These are phyloP conservation scores for Parapristionchus giblindavisi DNA, from an alignment of 2,888 invertebrate genomes.

Conservation along the genomic window DNA sequence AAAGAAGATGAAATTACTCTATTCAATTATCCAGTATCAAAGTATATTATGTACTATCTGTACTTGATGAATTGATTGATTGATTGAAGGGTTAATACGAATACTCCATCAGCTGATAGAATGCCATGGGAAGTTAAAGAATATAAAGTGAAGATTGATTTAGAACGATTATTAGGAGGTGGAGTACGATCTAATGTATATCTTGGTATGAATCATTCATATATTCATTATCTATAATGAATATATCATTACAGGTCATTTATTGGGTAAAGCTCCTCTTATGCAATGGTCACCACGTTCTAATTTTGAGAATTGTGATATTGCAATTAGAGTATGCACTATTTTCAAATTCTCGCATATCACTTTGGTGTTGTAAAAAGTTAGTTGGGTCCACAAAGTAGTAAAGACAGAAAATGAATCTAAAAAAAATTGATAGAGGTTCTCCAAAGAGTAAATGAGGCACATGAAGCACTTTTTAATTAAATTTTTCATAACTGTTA, in stretches of 20 bases:
- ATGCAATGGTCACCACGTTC: constrained; percentile 34
- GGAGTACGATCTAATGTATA: constrained; percentile 24
- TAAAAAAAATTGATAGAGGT: background rate
- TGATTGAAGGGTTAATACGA: background rate
- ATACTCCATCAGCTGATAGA: constrained; percentile 24
- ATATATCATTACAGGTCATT: constrained; percentile 17
- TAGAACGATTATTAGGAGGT: constrained; percentile 5
- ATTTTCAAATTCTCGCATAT: background rate
- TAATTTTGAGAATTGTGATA: constrained; percentile 25
- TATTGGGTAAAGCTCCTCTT: constrained; percentile 22
- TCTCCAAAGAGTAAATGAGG: background rate
- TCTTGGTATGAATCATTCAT: constrained; percentile 2
- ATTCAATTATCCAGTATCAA: constrained; percentile 11
- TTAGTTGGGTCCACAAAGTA: background rate
- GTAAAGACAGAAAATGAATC: background rate
- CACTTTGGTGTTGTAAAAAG: background rate
- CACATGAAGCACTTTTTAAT: too few relatives aligned
- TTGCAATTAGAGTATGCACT: constrained; percentile 21
- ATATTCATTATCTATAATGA: background rate
- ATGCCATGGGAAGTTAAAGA: constrained; percentile 37
- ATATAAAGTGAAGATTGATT: constrained; percentile 14
- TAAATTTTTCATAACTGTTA: too few relatives aligned
- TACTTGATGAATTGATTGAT: background rate
- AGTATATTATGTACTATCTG: background rate
- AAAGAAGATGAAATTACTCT: constrained; percentile 27